Evolutionary conservation across 2,888 invertebrate species (phyloP), one percentile per base, ranked within the genome.

Genomic region (Campoplex nolae): DNA sequence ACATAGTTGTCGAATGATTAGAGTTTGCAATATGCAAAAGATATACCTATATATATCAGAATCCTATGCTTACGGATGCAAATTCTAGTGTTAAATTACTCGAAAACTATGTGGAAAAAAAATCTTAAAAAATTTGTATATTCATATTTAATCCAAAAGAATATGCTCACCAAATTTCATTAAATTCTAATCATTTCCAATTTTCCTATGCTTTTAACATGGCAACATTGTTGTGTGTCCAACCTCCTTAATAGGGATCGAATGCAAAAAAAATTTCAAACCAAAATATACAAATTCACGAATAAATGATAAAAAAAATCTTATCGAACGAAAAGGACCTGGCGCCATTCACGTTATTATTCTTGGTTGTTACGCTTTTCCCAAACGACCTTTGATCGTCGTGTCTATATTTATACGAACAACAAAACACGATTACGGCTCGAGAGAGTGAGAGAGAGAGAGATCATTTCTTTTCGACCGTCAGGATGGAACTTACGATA

Each of bases 391-490:
- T 62, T 32, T 32, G 32, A 62, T 62, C 62, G 6, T 16, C 32
- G 1, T 62, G 32, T 32, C 32, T 62, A 32, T 62, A 32, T 32
- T 16, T 3, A 6, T 62, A 32, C 32, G 32, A 32, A 62, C 32
- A 62, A 32, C 42, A 62, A 62, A 23, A 16, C 13, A 62, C 62
- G 62, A 35, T 28, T 65, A 74, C 28, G 45, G 28, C 58, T 58
- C 62, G 51, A 42, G 13, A 23, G 23, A 23, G 23, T 0, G 23
- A 23, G 23, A 23, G 23, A 23, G 23, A 23, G 23, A 58, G 32
- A 62, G 35, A 35, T 68, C 23, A 75, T 79, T 70, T 70, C 38
- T n/a, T 83, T 79, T 51, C 45, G 9, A 8, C 9, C 62, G 67
- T 70, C 56, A 32, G 32, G 70, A 77, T 67, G 35, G 65, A 62